These are phyloP conservation scores for Plecturocebus donacophilus DNA, from an alignment of 2,113 vertebrate genomes.

Conservation along the genomic window DNA sequence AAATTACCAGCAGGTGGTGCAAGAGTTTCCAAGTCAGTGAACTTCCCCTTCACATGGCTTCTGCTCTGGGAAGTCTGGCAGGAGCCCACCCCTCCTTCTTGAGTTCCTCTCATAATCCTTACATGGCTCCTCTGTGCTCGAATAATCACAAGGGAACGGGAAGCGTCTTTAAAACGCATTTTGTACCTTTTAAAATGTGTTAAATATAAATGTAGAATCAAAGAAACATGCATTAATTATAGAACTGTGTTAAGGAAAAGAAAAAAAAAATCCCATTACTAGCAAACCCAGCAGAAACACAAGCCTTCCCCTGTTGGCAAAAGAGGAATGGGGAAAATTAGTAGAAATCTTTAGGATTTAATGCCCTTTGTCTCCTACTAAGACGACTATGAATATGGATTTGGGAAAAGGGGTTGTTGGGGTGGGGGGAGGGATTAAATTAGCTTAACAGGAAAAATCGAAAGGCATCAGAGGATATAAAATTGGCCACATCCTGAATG, in stretches of 20 bases:
- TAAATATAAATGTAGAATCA: constrained; percentile 84
- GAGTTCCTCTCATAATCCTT: constrained; percentile 80
- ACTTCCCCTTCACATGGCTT: constrained; percentile 56
- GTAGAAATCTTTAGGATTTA: constrained; percentile 51
- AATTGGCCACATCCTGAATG: neutral
- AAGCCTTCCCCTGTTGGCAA: constrained; percentile 54
- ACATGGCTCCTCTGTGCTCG: constrained; percentile 72
- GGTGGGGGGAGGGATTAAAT: neutral
- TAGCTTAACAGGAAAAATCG: constrained; percentile 10
- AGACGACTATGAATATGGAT: constrained; percentile 24
- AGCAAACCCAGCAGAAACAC: constrained; percentile 59
- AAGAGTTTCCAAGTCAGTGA: constrained; percentile 65
- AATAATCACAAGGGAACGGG: constrained; percentile 73
- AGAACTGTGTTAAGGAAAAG: constrained; percentile 72
- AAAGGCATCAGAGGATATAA: neutral
- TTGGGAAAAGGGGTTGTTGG: neutral
- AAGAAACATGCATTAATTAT: constrained; percentile 80
- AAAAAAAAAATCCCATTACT: constrained; percentile 41
- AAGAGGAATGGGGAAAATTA: constrained; percentile 31
- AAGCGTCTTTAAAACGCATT: constrained; percentile 79
- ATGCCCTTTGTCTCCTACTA: constrained; percentile 40
- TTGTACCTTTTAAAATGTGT: constrained; percentile 82
- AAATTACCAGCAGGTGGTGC: constrained; percentile 70
- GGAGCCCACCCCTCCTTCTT: constrained; percentile 61
- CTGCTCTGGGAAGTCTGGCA: constrained; percentile 72